phyloP scores from a whole-genome alignment of 2,113 vertebrate genomes.

The human (Homo sapiens) region DNA sequence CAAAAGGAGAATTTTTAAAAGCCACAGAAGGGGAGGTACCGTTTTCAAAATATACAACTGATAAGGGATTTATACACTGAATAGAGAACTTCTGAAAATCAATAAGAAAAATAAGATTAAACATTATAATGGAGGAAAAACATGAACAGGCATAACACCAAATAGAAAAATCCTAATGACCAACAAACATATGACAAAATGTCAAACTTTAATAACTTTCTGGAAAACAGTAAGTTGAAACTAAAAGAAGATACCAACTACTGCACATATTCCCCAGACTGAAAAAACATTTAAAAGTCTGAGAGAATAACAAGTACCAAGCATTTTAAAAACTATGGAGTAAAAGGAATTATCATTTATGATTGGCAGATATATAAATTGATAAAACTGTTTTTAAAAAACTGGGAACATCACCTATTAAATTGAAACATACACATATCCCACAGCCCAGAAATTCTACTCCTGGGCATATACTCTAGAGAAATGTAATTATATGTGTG shows the following conservation, averaged over 20 bases:
- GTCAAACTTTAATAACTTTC: not conserved
- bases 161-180: not conserved
- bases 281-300: not conserved
- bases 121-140: not conserved
- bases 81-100: not conserved
- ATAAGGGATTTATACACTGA: not conserved
- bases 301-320: not conserved
- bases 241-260: not conserved
- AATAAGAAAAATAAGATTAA: not conserved
- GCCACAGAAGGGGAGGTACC: not conserved
- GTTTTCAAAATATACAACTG: not conserved
- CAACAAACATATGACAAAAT: not conserved
- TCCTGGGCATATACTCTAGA: not conserved
- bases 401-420: not conserved
- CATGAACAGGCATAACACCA: not conserved
- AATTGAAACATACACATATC: not conserved
- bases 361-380: not conserved
- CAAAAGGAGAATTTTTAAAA: not conserved
- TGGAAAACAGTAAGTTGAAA: not conserved
- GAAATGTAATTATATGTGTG: not conserved
- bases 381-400: not conserved
- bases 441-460: not conserved
- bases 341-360: not conserved
- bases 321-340: not conserved
- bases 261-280: not conserved